phyloP scores from a whole-genome alignment of 2,888 invertebrate genomes.

The Merodon equestris region DNA sequence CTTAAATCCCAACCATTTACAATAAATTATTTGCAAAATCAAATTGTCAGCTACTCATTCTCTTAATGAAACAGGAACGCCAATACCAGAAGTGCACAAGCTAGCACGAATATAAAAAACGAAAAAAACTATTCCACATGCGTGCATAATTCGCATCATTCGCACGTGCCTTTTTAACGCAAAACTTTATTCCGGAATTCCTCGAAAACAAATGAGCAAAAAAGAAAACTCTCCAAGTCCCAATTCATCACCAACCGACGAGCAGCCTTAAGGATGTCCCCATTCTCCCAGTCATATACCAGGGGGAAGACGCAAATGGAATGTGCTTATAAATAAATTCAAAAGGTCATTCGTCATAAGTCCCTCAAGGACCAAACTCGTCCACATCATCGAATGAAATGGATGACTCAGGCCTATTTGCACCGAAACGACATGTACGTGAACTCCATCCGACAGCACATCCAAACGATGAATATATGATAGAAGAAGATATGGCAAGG shows the following conservation, averaged over 20 bases:
- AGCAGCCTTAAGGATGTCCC: constrained; percentile 16
- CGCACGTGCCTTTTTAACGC: constrained; percentile 4
- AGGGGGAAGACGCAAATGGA: neutral
- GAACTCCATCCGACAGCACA: constrained; percentile 11
- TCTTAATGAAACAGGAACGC: too few relatives aligned
- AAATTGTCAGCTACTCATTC: too few relatives aligned
- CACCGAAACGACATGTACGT: constrained; percentile 31
- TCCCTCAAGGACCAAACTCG: constrained; percentile 35
- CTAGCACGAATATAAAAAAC: too few relatives aligned
- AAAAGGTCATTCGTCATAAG: constrained; percentile 41
- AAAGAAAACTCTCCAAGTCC: neutral
- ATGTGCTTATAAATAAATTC: constrained; percentile 52
- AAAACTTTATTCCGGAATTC: neutral
- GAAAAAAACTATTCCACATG: too few relatives aligned
- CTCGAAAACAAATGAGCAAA: neutral
- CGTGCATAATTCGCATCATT: neutral
- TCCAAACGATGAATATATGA: neutral
- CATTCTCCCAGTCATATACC: neutral
- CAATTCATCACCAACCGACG: constrained; percentile 31
- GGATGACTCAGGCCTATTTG: constrained; percentile 43
- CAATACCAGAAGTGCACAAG: too few relatives aligned
- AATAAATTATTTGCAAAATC: too few relatives aligned
- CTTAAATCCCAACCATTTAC: too few relatives aligned
- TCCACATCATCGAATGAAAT: constrained; percentile 35
- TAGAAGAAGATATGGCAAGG: neutral